Conservation (phyloP, 2,113 vertebrate species). For the Poicephalus gulielmi region DNA sequence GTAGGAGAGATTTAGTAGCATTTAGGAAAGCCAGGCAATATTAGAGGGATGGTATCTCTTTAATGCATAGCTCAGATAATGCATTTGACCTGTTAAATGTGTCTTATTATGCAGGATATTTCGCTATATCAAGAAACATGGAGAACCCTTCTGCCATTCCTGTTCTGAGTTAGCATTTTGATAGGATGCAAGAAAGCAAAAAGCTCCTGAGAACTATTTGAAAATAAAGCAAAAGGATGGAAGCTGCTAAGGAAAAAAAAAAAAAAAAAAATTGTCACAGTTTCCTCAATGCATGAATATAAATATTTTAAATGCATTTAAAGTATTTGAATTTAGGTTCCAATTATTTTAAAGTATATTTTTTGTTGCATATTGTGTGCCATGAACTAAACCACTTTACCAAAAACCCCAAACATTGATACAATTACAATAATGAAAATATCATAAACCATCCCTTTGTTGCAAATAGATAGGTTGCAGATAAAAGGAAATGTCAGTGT, state of each 20-base stretch:
- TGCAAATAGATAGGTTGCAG: background rate
- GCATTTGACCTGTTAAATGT: background rate
- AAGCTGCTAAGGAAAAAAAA: background rate
- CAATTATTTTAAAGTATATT: background rate
- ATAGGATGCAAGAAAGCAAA: background rate
- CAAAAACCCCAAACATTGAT: fast-evolving
- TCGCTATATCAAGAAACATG: background rate
- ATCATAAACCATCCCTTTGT: background rate
- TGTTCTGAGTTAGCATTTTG: background rate
- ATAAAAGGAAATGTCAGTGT: background rate
- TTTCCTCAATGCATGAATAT: background rate
- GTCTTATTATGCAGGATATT: background rate
- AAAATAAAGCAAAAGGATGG: background rate
- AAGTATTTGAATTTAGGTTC: background rate
- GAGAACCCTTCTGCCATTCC: background rate
- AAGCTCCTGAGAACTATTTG: background rate
- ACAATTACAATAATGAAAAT: background rate
- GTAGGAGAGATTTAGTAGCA: background rate
- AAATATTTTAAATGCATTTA: background rate
- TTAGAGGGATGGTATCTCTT: background rate
- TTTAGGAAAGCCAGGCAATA: background rate
- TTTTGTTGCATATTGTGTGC: background rate
- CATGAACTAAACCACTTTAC: background rate
- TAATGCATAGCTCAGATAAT: background rate
- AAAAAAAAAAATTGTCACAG: background rate